Evolutionary conservation across 2,113 vertebrate genomes (phyloP), one percentile per base, ranked within the genome.

Genomic region (Colius striatus): DNA sequence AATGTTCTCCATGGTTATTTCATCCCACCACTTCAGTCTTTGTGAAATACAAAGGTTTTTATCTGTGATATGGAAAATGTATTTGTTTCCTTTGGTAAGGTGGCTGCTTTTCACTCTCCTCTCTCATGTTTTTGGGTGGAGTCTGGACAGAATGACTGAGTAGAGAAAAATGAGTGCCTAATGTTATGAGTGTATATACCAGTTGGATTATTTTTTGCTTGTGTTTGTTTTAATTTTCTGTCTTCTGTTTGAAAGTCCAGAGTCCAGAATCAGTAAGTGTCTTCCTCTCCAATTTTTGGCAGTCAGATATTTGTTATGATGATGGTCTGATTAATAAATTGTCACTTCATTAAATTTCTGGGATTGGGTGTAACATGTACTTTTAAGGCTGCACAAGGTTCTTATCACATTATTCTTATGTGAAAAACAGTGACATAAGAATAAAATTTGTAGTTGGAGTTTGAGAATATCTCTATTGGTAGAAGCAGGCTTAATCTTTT

Each of bases 151-250:
- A 62, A 47, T 36, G 43, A 70, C 13, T 36, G 16, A 47, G 53
- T 53, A 45, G 36, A n/a, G 13, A 19, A 84, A 86, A 90, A 83
- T 65, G 27, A 47, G 14, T 55, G 11, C 6, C 4, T 67, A 25
- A 51, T 30, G 1, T 10, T 34, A 32, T 9, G 1, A 32, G 23
- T 53, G 17, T 67, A 53, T 36, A 5, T 36, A 15, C 43, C 11
- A 17, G 6, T 27, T n/a, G 23, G 4, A n/a, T 13, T 57, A 13
- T 53, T 27, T 9, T 8, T 16, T 16, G 1, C 1, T 6, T 36
- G 7, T 51, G 11, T 53, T 27, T 63, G 3, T 53, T 72, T 85
- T 61, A 65, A 4, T 70, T 63, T 80, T 71, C 34, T 66, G 2
- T 36, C 10, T 72, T 72, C 6, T 32, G 14, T 84, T 72, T 82